Conservation (phyloP, 2,797 vertebrate species). For the Cheirogaleus major region DNA sequence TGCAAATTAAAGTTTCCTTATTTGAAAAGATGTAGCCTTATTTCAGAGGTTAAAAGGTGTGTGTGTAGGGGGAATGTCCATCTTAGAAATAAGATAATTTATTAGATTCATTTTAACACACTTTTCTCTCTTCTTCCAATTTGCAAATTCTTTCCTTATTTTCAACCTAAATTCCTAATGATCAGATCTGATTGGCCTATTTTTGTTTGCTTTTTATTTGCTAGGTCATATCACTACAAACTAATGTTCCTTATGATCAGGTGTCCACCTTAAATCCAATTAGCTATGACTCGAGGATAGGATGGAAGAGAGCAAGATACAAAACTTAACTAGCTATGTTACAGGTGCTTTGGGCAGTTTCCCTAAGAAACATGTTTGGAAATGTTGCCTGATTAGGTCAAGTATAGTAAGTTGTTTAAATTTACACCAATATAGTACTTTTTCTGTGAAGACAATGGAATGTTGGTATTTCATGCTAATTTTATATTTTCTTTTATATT, state of each 20-base stretch:
- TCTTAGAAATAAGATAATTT: slow-evolving; percentile 30
- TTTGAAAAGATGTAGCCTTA: slow-evolving; percentile 6
- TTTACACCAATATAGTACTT: not conserved
- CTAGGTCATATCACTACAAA: not conserved
- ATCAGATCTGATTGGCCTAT: not conserved
- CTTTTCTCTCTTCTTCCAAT: not conserved
- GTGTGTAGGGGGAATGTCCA: not conserved
- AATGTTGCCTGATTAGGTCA: not conserved
- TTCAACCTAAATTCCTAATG: slow-evolving; percentile 15
- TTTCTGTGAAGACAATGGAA: not conserved
- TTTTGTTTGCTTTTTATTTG: not conserved
- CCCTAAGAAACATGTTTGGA: not conserved
- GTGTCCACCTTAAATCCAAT: not conserved
- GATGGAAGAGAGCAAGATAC: not conserved
- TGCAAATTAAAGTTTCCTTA: not conserved
- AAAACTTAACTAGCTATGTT: not conserved
- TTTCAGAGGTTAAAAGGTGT: not conserved
- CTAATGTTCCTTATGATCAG: not conserved
- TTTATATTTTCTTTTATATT: slow-evolving; percentile 34
- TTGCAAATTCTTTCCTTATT: not conserved
- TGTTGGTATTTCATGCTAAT: slow-evolving; percentile 11
- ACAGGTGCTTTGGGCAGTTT: not conserved
- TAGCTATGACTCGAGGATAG: not conserved
- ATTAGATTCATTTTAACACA: not conserved
- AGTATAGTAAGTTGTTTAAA: not conserved